phyloP scores from a whole-genome alignment of 1,140 invertebrate genomes.

The Paralvinella palmiformis region DNA sequence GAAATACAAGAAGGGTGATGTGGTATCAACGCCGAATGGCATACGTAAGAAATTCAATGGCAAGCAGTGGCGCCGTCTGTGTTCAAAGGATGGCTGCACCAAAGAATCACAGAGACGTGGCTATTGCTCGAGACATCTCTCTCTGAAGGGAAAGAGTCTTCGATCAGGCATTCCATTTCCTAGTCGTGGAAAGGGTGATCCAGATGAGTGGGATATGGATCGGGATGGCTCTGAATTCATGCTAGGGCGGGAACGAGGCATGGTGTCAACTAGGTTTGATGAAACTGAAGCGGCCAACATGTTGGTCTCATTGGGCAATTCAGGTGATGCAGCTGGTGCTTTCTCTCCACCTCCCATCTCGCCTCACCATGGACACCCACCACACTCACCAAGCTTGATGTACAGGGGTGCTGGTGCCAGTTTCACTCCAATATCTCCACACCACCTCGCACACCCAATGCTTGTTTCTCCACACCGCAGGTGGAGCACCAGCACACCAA shows the following conservation, averaged over 20 bases:
- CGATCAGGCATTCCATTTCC: conserved; percentile 22
- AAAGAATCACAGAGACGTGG: conserved; percentile 96
- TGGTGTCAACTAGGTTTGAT: conserved; percentile 67
- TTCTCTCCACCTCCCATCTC: conserved; percentile 24
- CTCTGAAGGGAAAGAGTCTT: conserved; percentile 65
- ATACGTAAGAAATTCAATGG: conserved; percentile 99
- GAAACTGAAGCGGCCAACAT: conserved; percentile 95
- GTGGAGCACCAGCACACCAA: conserved; percentile 30
- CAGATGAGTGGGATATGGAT: conserved; percentile 56
- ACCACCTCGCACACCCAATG: conserved; percentile 31
- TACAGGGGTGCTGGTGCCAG: conserved; percentile 27
- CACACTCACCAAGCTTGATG: conserved; percentile 26
- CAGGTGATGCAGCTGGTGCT: neutral
- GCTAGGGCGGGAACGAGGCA: conserved; percentile 31
- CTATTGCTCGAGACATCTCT: conserved; percentile 92
- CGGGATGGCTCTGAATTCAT: conserved; percentile 59
- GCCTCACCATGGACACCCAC: conserved; percentile 20
- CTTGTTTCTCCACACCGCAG: conserved; percentile 37
- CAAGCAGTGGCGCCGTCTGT: conserved; percentile 95
- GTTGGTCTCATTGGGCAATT: conserved; percentile 70
- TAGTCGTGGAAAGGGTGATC: conserved; percentile 34
- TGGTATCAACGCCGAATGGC: conserved; percentile 91
- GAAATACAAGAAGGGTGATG: conserved; percentile 98
- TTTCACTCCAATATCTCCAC: conserved; percentile 47
- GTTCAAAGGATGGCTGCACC: conserved; percentile 89